phyloP scores from a whole-genome alignment of 2,888 invertebrate genomes.

The Pandemis heparana region DNA sequence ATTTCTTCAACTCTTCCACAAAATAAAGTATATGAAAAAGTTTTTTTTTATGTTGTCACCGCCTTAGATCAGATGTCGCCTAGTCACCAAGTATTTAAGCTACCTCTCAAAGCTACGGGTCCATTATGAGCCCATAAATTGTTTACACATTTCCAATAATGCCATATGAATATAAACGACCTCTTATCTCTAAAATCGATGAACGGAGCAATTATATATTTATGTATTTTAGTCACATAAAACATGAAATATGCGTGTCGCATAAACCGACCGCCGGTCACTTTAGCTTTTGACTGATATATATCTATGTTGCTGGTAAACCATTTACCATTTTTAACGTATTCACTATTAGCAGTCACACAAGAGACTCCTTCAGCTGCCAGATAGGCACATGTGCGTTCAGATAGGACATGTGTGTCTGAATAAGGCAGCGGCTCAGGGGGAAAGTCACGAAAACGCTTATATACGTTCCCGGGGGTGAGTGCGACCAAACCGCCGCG shows the following conservation, averaged over 20 bases:
- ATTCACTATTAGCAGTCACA: no score
- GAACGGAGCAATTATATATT: conserved; percentile 41
- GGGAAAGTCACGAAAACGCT: no score
- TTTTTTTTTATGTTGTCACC: background rate
- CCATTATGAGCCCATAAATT: conserved; percentile 33
- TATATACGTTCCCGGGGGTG: no score
- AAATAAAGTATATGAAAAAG: background rate
- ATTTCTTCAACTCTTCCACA: no score
- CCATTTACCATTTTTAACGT: background rate
- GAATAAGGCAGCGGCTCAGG: no score
- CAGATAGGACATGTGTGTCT: no score
- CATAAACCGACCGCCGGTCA: conserved; percentile 2
- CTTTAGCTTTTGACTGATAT: background rate
- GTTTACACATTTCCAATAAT: conserved; percentile 25
- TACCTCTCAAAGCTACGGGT: conserved; percentile 9
- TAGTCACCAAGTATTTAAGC: conserved; percentile 11
- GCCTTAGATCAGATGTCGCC: background rate
- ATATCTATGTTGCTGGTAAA: conserved; percentile 10
- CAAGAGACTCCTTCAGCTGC: no score
- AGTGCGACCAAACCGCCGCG: no score
- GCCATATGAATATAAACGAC: conserved; percentile 38
- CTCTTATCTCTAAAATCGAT: conserved; percentile 36
- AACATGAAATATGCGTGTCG: conserved; percentile 41
- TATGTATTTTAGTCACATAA: conserved; percentile 40
- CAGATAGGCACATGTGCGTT: no score